Evolutionary conservation across 2,888 invertebrate species (phyloP), one percentile per base, ranked within the genome.

Genomic region (Drosophila barbarae): DNA sequence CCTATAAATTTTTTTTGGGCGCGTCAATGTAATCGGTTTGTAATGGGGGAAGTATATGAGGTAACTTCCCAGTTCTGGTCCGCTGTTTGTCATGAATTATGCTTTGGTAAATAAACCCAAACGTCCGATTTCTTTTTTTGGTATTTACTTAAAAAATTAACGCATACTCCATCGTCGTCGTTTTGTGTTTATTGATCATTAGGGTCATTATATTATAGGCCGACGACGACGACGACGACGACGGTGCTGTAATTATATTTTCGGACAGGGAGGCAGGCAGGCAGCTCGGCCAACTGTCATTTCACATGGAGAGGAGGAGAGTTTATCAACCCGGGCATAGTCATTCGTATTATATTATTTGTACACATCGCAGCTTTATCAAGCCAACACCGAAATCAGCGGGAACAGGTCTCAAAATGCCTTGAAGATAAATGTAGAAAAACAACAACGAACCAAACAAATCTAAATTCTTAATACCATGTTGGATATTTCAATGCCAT

Each of bases 81-180:
- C 47, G 39, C 34, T 21, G 72, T 65, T 68, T 73, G 66, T 81
- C 79, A 76, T 78, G 73, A 83, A 81, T 84, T 78, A 82, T 82
- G 63, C 52, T 77, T 72, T 51, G 73, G 69, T 69, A 78, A 74
- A 76, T 74, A 74, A 66, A 50, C 53, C 59, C 64, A 26, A 13
- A 38, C 49, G 34, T 41, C 15, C 56, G 42, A 57, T 72, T 73
- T 64, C 72, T 51, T 53, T 49, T 49, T 74, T 53, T 26, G 63
- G 30, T 79, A 60, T 79, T 79, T 79, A 72, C 74, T 72, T 82
- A 68, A 83, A 83, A 79, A 76, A 70, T 79, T 79, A 83, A 76
- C 78, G 72, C 76, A 75, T 73, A 67, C 66, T 76, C 23, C 5
- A 23, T 52, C 59, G 32, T 13, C 18, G 30, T 18, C 60, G 39